Evolutionary conservation across 2,113 vertebrate species (phyloP).

Genomic region (Odontesthes bonariensis): DNA sequence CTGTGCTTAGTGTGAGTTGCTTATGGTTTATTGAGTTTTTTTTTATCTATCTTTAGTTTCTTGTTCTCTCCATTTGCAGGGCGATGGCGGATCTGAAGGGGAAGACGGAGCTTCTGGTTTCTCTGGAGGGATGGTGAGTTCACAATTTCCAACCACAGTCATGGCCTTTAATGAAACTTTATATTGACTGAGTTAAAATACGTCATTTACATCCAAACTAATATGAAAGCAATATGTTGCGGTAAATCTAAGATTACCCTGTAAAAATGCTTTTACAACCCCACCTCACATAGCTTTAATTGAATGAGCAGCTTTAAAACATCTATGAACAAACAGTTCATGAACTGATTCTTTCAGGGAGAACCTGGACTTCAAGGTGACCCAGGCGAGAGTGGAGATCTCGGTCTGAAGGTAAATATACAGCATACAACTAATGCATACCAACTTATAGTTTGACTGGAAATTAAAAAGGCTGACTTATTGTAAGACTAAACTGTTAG

Average conservation of each 20-base stretch:
- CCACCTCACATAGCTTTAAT: background rate
- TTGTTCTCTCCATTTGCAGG: constrained; percentile 61
- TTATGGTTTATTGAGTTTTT: background rate
- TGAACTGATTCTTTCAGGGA: constrained; percentile 58
- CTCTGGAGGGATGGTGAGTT: constrained; percentile 77
- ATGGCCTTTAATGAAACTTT: background rate
- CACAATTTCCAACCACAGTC: background rate
- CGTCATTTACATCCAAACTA: background rate
- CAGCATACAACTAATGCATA: background rate
- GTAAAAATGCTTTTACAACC: accelerated
- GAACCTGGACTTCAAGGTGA: constrained; percentile 78
- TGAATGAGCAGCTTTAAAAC: background rate
- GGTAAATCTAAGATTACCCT: background rate
- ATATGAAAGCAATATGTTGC: background rate
- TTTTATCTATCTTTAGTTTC: background rate
- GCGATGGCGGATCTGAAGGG: constrained; percentile 75
- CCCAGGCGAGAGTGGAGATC: constrained; percentile 60
- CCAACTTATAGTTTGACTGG: background rate
- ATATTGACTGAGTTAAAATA: background rate
- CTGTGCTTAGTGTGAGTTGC: accelerated
- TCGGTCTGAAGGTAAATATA: constrained; percentile 74
- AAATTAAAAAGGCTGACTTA: background rate
- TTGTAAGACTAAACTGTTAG: background rate
- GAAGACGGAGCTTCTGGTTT: constrained; percentile 83
- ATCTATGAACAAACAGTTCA: background rate